Conservation (phyloP, 1,140 invertebrate genomes). For the Pollicipes pollicipes region DNA sequence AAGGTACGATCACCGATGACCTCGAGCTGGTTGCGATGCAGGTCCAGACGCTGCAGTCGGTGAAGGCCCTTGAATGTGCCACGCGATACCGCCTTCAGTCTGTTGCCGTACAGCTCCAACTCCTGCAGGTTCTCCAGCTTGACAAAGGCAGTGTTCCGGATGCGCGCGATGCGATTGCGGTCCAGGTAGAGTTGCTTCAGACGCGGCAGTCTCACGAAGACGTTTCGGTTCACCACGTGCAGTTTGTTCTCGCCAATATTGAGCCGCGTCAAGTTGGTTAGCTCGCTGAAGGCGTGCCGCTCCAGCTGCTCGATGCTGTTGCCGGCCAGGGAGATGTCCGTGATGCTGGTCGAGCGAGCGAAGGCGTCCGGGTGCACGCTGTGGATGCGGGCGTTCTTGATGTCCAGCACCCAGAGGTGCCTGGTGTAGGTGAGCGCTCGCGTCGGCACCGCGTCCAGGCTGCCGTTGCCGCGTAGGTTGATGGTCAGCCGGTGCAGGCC, state of each 20-base stretch:
- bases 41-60: conserved; percentile 41
- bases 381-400: conserved; percentile 48
- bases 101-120: conserved; percentile 48
- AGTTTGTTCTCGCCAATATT: conserved; percentile 52
- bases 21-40: conserved; percentile 46
- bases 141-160: conserved; percentile 49
- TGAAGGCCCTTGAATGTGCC: conserved; percentile 48
- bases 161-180: conserved; percentile 47
- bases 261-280: conserved; percentile 43
- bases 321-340: conserved; percentile 41
- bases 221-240: conserved; percentile 43
- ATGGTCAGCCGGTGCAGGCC: too few relatives aligned
- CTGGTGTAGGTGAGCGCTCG: too few relatives aligned
- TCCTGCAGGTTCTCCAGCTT: conserved; percentile 42
- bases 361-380: conserved; percentile 46
- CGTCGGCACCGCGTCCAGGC: too few relatives aligned
- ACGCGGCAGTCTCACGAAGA: conserved; percentile 47
- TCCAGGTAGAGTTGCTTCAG: conserved; percentile 44
- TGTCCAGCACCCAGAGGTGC: conserved; percentile 28
- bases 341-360: conserved; percentile 43
- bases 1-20: conserved; percentile 54
- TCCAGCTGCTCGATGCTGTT: conserved; percentile 45
- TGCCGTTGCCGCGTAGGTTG: too few relatives aligned
- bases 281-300: conserved; percentile 44
- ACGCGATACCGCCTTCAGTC: conserved; percentile 43